A percentile compares a stretch with the other conserved stretches of the same genome.
phyloP scores from a whole-genome alignment of 2,797 vertebrate species.

The Lepilemur ruficaudatus region DNA sequence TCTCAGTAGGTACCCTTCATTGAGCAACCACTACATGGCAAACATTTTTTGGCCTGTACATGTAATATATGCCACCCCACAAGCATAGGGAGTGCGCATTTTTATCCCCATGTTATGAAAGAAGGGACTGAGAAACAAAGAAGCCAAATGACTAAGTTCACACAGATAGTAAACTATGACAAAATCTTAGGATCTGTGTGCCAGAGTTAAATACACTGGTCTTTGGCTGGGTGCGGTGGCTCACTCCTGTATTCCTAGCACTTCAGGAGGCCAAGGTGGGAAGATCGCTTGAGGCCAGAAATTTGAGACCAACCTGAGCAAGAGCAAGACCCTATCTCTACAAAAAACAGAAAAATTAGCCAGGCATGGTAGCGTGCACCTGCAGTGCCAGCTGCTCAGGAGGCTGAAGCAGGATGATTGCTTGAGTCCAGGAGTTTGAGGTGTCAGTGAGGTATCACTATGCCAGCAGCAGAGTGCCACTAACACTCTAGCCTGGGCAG shows the following conservation, averaged over 20 bases:
- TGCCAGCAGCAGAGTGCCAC: neutral
- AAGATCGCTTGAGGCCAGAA: neutral
- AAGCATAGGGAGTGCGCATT: neutral
- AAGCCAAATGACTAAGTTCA: neutral
- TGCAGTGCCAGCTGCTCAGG: neutral
- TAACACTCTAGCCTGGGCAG: neutral
- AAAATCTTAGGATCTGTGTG: neutral
- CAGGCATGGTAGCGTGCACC: neutral
- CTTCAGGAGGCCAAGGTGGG: no score
- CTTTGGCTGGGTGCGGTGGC: neutral
- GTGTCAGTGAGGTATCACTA: neutral
- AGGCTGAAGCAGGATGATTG: neutral
- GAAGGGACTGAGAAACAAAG: neutral
- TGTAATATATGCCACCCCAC: neutral
- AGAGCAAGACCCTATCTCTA: neutral
- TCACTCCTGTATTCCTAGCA: neutral
- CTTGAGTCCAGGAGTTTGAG: neutral
- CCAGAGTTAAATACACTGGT: neutral
- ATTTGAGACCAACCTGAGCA: neutral
- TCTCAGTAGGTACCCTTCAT: neutral
- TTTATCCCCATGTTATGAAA: neutral
- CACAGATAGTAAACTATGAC: neutral
- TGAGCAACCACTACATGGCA: neutral
- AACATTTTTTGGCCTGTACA: neutral
- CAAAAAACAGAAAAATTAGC: neutral